Base-by-base conservation (phyloP, 2,888 invertebrate species). In the Netelia inedita region DNA sequence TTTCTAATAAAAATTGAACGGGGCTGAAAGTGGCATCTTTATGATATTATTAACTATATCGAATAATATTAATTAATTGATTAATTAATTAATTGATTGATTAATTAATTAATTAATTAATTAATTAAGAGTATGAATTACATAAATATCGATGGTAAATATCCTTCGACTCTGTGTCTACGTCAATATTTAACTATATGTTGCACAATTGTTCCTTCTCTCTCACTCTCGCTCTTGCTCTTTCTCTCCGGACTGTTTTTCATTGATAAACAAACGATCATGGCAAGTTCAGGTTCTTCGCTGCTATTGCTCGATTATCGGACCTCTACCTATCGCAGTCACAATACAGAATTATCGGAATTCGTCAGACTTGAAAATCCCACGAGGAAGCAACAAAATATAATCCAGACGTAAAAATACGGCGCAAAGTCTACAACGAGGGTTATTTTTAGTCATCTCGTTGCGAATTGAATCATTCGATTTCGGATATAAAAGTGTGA, bases 211-310 rank as follows among this genome's bases (percentile, higher is more conserved):
- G 8, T 61, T 28, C 14, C 21, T 11, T 23, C 14, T 9, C 14
- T 23, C 16, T 59, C 23, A 9, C 23, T 14, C 23, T 23, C 8
- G 10, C 10, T 23, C 23, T 59, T 23, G 3, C n/a, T 59, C 10
- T 55, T 16, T 19, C 8, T 19, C 19, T 55, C 19, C 55, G 1
- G 8, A 9, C 55, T 9, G 9, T n/a, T 59, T 14, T 59, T 21
- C 59, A 23, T 23, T 59, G 59, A 59, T 10, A 59, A 59, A 59
- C 21, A 59, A 28, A 1, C 14, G 23, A 23, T 21, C 59, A 10
- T 21, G 2, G 9, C 59, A 59, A 59, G 59, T 59, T 59, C 55
- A 55, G 16, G 55, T 14, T 55, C 55, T 55, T n/a, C n/a, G n/a
- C 8, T n/a, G 55, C 9, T n/a, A 19, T 55, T 55, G 19, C 5